Base-by-base conservation (phyloP, 1,140 invertebrate species). In the Piezodorus guildinii region DNA sequence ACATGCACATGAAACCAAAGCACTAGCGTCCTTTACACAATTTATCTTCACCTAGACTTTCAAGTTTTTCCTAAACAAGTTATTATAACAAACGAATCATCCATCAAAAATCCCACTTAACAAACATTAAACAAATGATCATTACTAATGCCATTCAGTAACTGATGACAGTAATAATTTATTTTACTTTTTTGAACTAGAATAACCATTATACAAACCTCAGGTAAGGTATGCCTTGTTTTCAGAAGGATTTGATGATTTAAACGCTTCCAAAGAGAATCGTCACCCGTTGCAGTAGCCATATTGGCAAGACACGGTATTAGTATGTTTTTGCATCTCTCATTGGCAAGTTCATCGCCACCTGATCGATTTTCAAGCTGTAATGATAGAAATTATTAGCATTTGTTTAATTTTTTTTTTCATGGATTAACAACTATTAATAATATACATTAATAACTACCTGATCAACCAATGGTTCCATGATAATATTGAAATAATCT, bases 171-270 rank as follows among this genome's bases (percentile, higher is more conserved):
- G n/a, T n/a, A n/a, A n/a, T n/a, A n/a, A n/a, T n/a, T n/a, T n/a
- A n/a, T n/a, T n/a, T n/a, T n/a, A n/a, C n/a, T n/a, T n/a, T n/a
- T n/a, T n/a, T n/a, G n/a, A n/a, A n/a, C n/a, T n/a, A n/a, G n/a
- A n/a, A n/a, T n/a, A n/a, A n/a, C n/a, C 14, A 46, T 46, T 15
- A 51, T 43, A 46, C 15, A 45, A 23, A 63, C 56, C 56, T 63
- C 16, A 16, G 43, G 25, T 15, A 45, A 25, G 15, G 39, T 21
- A 30, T 90, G 84, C 67, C 89, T 81, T 0, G 90, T 91, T 76
- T 95, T 96, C 51, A 95, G 76, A 17, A 95, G 75, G 60, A 94
- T 83, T 74, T 94, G 89, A 74, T 93, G 91, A 71, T 94, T 91
- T 3, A 96, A 75, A 68, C 87, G 82, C 72, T 94, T 94, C 84